Evolutionary conservation across 2,888 invertebrate species (phyloP).

Genomic region (Microchrysa polita): DNA sequence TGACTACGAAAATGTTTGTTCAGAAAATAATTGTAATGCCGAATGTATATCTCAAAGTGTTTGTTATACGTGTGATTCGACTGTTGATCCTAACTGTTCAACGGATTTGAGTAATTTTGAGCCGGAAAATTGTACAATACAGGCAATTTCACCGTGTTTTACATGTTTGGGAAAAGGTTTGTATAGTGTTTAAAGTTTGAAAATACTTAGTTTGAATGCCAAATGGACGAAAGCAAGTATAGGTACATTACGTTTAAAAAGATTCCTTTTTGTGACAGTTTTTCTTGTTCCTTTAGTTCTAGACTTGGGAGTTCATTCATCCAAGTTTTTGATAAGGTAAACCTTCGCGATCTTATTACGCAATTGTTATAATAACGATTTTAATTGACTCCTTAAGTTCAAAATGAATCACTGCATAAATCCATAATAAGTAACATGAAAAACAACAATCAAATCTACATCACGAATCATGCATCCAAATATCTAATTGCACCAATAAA

Average conservation of each 20-base stretch:
- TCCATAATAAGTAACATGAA: too few relatives aligned
- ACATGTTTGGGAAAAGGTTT: constrained; percentile 34
- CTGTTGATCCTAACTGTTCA: constrained; percentile 9
- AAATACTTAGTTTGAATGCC: not conserved
- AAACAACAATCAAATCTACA: too few relatives aligned
- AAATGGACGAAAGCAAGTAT: constrained; percentile 15
- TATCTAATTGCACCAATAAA: too few relatives aligned
- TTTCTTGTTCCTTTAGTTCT: not conserved
- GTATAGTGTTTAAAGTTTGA: constrained; percentile 5
- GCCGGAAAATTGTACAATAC: constrained; percentile 15
- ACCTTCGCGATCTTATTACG: not conserved
- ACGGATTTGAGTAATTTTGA: not conserved
- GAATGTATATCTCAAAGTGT: constrained; percentile 34
- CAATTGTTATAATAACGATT: not conserved
- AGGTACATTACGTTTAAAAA: not conserved
- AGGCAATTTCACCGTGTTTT: constrained; percentile 22
- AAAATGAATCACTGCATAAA: too few relatives aligned
- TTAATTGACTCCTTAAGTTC: not conserved
- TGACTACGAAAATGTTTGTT: not conserved
- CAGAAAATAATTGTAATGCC: constrained; percentile 3
- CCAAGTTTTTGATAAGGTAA: not conserved
- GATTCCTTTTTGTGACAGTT: not conserved
- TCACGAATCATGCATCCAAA: too few relatives aligned
- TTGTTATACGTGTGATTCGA: constrained; percentile 32
- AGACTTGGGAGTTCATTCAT: too few relatives aligned